Percentiles rank a stretch among this genome's conserved stretches.
Evolutionary conservation across 2,797 vertebrate species (phyloP).

Genomic region (Cheirogaleus major): DNA sequence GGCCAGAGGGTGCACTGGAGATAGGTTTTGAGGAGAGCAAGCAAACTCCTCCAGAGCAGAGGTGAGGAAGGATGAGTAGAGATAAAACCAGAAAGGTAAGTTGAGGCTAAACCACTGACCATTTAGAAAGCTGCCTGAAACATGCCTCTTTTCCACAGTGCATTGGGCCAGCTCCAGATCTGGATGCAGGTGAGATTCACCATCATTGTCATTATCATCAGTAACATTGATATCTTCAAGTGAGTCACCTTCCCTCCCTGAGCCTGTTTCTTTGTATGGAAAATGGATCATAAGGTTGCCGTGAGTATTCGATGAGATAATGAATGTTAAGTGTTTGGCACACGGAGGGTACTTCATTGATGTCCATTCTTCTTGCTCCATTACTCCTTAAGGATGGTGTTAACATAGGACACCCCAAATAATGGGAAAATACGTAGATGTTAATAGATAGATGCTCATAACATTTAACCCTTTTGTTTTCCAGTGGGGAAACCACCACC

Average conservation of each 20-base stretch:
- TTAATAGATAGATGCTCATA: background rate
- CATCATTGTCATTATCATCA: background rate
- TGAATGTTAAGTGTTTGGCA: background rate
- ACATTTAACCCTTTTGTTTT: background rate
- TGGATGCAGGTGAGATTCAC: background rate
- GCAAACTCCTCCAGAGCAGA: background rate
- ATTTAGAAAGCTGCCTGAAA: background rate
- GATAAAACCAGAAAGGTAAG: background rate
- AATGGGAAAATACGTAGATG: accelerated
- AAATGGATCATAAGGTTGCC: background rate
- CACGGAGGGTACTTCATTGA: background rate
- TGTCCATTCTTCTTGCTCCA: background rate
- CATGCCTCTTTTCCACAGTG: background rate
- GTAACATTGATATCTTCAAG: background rate
- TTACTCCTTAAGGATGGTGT: background rate
- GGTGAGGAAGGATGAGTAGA: background rate
- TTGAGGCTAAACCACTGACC: background rate
- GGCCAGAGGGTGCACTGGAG: background rate
- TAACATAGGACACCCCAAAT: background rate
- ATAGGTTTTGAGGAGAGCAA: background rate
- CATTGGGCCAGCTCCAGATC: background rate
- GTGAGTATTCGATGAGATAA: background rate
- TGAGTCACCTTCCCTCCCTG: background rate
- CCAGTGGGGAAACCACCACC: background rate
- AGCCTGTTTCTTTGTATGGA: background rate